Evolutionary conservation across 2,888 invertebrate species (phyloP), one percentile per base, ranked within the genome.

Genomic region (Cryptocephalus moraei): DNA sequence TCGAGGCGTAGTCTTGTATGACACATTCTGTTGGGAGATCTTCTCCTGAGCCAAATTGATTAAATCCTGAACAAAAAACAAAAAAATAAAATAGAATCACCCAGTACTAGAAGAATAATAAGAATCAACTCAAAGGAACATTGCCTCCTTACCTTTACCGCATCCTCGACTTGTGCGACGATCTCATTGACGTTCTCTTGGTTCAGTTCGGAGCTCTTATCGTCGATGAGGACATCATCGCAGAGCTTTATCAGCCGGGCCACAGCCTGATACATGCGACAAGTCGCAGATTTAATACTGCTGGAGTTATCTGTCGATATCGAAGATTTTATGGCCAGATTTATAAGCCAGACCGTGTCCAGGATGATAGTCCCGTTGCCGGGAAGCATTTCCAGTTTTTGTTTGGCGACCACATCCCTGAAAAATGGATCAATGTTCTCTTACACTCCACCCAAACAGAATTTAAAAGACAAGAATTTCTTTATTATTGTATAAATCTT

Each of bases 361-460:
- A 95, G 78, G 54, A 94, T 89, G 62, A 94, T 86, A 43, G 92
- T 92, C 53, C 92, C 92, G 71, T 93, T 91, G 53, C 91, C 93
- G 2, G 93, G 91, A 60, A 95, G 75, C 80, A 94, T 91, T 75
- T 93, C 91, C 63, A 91, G 75, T 71, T 89, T 93, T 70, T 90
- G 84, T 73, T 91, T 92, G 51, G 86, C 82, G 57, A 94, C 90
- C 52, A 93, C 93, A 75, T 93, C 93, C 61, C 88, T 84, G 71
- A 47, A 52, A 54, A 36, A 36, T 92, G 89, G 6, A 22, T 22
- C 22, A 73, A 40, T 47, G 31, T 44, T 44, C 8, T 31, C 14
- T n/a, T 43, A 32, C 12, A 32, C 2, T 33, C 2, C 32, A 31
- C 8, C 32, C 8, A 8, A 32, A n/a, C 9, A 9, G n/a, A 12